A percentile compares a stretch with the other conserved stretches of the same genome.
Evolutionary conservation across 2,113 vertebrate species (phyloP).

Genomic region (Plecotus auritus): DNA sequence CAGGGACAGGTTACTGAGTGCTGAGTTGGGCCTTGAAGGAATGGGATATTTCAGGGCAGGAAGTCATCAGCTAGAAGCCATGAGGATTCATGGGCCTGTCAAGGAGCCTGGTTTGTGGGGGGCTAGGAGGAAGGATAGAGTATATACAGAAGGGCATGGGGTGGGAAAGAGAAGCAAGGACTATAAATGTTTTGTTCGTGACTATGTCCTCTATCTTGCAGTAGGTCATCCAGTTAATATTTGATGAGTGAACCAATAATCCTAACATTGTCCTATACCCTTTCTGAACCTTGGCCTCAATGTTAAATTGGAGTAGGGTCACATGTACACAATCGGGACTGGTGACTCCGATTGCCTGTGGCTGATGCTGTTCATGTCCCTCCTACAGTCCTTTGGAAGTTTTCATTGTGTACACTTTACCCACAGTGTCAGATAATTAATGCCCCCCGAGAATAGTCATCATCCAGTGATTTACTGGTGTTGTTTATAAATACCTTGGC

Average conservation of each 20-base stretch:
- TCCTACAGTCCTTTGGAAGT: neutral
- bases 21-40: neutral
- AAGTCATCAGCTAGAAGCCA: neutral
- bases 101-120: neutral
- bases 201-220: neutral
- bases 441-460: neutral
- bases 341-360: neutral
- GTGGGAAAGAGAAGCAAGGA: neutral
- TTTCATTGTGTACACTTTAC: neutral
- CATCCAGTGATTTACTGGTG: neutral
- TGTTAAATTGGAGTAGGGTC: neutral
- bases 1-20: neutral
- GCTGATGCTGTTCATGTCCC: too few relatives aligned
- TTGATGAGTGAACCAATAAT: neutral
- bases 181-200: neutral
- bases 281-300: neutral
- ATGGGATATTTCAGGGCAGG: neutral
- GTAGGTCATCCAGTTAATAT: neutral
- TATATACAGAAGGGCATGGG: neutral
- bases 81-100: neutral
- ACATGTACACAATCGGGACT: neutral
- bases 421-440: neutral
- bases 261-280: neutral
- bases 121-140: neutral
- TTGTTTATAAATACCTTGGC: neutral